Percentiles rank a stretch among this genome's conserved stretches.
phyloP scores from a whole-genome alignment of 2,113 vertebrate genomes.

The Pseudopipra pipra region DNA sequence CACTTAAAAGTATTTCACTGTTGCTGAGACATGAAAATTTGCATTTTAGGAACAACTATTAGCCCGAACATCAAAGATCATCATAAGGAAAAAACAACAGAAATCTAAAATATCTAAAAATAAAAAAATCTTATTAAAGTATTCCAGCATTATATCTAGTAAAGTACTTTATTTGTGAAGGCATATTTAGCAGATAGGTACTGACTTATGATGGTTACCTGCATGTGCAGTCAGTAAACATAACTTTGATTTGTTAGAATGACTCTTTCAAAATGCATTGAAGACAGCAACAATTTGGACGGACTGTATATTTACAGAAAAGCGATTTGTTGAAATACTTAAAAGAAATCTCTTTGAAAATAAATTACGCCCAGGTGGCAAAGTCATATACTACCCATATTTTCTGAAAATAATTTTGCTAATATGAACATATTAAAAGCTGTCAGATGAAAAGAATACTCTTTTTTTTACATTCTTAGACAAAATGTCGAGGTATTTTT shows the following conservation, averaged over 20 bases:
- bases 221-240: not conserved
- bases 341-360: not conserved
- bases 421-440: not conserved
- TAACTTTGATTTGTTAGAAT: not conserved
- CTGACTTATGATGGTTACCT: not conserved
- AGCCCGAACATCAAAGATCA: not conserved
- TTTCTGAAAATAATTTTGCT: not conserved
- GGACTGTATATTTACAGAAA: not conserved
- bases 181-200: not conserved
- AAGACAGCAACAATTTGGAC: not conserved
- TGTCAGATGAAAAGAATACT: not conserved
- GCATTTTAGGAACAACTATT: not conserved
- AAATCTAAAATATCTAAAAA: not conserved
- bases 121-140: not conserved
- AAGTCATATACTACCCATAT: not conserved
- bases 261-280: not conserved
- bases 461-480: not conserved
- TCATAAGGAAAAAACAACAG: not conserved
- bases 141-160: not conserved
- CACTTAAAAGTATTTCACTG: not conserved
- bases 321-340: not conserved
- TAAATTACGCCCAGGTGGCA: not conserved
- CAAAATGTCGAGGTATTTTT: not conserved
- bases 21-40: not conserved
- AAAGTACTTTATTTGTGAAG: not conserved